These are phyloP conservation scores for Margaritifera margaritifera DNA, from an alignment of 2,888 invertebrate genomes.

Conservation along the genomic window DNA sequence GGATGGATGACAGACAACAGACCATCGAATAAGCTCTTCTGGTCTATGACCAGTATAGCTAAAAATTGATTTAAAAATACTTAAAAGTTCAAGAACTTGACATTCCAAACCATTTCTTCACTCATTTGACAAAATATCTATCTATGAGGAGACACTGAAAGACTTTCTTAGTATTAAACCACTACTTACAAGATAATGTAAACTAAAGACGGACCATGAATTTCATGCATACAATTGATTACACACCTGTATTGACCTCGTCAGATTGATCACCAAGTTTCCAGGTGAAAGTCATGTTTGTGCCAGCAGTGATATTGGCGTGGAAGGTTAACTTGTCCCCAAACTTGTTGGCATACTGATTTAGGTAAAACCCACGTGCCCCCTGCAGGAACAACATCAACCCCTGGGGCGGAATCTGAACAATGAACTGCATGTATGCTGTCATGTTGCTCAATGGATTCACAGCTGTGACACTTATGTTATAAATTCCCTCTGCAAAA, in stretches of 20 bases:
- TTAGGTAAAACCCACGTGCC: background rate
- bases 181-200: no score
- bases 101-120: background rate
- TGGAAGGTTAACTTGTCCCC: slow-evolving; percentile 47
- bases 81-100: no score
- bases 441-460: slow-evolving; percentile 63
- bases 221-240: no score
- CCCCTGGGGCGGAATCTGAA: slow-evolving; percentile 59
- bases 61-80: no score
- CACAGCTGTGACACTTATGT: slow-evolving; percentile 60
- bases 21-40: no score
- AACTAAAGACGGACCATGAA: no score
- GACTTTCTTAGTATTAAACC: no score
- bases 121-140: background rate
- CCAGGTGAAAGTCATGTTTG: slow-evolving; percentile 68
- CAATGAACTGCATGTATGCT: slow-evolving; percentile 54
- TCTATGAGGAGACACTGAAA: no score
- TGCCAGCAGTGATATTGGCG: slow-evolving; percentile 52
- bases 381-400: slow-evolving; percentile 33
- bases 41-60: no score
- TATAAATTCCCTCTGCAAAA: slow-evolving; percentile 65
- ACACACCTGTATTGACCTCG: slow-evolving; percentile 27
- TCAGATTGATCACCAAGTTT: slow-evolving; percentile 64
- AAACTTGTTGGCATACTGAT: slow-evolving; percentile 40
- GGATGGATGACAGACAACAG: no score